A percentile compares a stretch with the other conserved stretches of the same genome.
These are phyloP conservation scores for Drosophila nebulosa DNA, from an alignment of 1,140 invertebrate genomes.

Conservation along the genomic window DNA sequence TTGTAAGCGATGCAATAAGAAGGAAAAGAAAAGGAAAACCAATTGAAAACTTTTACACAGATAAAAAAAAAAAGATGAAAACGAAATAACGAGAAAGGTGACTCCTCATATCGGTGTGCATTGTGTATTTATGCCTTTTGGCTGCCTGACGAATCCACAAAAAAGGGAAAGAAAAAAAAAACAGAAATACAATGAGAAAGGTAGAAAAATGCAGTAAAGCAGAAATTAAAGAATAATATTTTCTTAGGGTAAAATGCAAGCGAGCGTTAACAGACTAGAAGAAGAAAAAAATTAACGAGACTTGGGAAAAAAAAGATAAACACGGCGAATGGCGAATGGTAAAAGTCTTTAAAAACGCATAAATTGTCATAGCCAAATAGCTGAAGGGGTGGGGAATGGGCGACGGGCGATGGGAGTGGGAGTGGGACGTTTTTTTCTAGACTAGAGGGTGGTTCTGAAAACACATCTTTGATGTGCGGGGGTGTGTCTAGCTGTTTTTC, in stretches of 20 bases:
- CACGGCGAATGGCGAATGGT: conserved; percentile 5
- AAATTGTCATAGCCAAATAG: conserved; percentile 57
- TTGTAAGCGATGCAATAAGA: conserved; percentile 43
- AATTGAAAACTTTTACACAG: conserved; percentile 35
- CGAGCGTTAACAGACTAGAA: conserved; percentile 47
- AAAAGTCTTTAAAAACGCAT: conserved; percentile 70
- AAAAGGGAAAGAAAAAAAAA: conserved; percentile 9
- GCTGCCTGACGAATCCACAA: conserved; percentile 16
- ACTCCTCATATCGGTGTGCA: conserved; percentile 9
- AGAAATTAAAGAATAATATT: conserved; percentile 77
- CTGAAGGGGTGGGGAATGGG: background rate
- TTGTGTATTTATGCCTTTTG: conserved; percentile 75
- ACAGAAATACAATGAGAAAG: conserved; percentile 5
- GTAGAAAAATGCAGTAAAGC: conserved; percentile 59
- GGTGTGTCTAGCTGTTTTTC: conserved; percentile 13
- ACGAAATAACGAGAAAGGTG: conserved; percentile 26
- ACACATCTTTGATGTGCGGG: background rate
- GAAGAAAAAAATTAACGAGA: conserved; percentile 25
- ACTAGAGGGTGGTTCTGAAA: background rate
- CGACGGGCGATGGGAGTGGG: too few species aligned
- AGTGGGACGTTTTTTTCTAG: background rate
- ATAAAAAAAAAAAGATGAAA: conserved; percentile 25
- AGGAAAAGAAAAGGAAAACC: conserved; percentile 54
- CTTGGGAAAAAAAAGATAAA: conserved; percentile 17
- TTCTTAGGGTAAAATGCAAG: conserved; percentile 65